Base-by-base conservation (phyloP, 2,888 invertebrate genomes). In the Scotopteryx bipunctaria region DNA sequence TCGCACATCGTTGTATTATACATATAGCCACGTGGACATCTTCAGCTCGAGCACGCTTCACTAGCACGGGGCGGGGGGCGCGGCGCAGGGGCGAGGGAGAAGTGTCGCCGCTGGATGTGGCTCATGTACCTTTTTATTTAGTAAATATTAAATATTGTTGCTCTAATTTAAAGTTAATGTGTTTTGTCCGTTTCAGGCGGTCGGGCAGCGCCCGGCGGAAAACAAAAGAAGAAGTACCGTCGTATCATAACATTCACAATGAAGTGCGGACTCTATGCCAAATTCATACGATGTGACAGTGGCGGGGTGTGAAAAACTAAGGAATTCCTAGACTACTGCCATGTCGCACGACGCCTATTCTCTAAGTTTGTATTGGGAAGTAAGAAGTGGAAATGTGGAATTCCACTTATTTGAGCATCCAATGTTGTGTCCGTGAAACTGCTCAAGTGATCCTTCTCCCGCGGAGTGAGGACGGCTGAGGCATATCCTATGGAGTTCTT, bases 371-470 rank as follows among this genome's bases (percentile, higher is more conserved):
- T 37, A 15, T 32, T 32, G n/a, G 8, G 15, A 32, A 32, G 32
- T n/a, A 31, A 2, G 15, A 6, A 15, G 8, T 32, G 32, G n/a
- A 32, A 0, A 32, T 32, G 21, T 27, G 27, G 1, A 19, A 5
- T 9, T 4, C 9, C 11, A 27, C 4, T 27, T 27, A 3, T 27
- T 25, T 9, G 1, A 11, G 27, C 27, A 11, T 27, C 11, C 27
- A 3, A 27, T 27, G 27, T 11, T 11, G 25, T n/a, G n/a, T 23
- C 23, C 5, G 14, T n/a, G 14, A 29, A 35, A 58, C 63, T 67
- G 76, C 76, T 75, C 76, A 71, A 76, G 61, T 59, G 56, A 32
- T 52, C 55, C 49, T 37, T 36, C 54, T 60, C 52, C 42, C 53
- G 36, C 61, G 62, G 61, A 38, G 32, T 66, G 61, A 57, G 63